A percentile compares a stretch with the other conserved stretches of the same genome.
phyloP scores from a whole-genome alignment of 2,113 vertebrate species.

The Urocolius indicus region DNA sequence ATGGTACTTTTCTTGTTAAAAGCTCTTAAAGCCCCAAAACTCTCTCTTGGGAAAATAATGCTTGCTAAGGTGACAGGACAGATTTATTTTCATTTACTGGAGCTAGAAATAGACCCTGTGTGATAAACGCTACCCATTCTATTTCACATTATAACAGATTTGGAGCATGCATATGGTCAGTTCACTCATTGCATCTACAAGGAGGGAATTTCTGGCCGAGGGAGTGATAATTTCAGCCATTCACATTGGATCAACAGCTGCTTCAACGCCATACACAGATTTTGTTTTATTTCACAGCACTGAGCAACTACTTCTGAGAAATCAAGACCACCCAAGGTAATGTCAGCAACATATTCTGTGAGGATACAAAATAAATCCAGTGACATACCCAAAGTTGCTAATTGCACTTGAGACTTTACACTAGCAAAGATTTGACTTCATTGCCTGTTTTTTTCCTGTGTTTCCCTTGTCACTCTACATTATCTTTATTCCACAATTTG shows the following conservation, averaged over 20 bases:
- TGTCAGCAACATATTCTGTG: not conserved
- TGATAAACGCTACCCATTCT: not conserved
- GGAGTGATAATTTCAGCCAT: not conserved
- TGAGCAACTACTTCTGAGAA: not conserved
- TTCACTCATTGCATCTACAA: not conserved
- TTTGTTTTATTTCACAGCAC: not conserved
- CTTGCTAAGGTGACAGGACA: not conserved
- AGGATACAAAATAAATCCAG: not conserved
- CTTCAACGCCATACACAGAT: not conserved
- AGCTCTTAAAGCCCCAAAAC: not conserved
- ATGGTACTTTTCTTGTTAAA: not conserved
- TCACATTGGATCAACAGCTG: not conserved
- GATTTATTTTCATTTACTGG: constrained; percentile 1
- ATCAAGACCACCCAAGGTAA: not conserved
- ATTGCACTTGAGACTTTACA: not conserved
- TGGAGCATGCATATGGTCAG: not conserved
- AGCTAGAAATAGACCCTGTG: not conserved
- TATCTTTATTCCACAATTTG: not conserved
- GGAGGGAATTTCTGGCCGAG: not conserved
- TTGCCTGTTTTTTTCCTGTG: not conserved
- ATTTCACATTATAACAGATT: not conserved
- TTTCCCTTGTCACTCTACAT: not conserved
- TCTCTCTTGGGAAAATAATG: not conserved
- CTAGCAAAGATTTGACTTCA: not conserved
- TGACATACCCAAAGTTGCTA: not conserved